A percentile compares a stretch with the other conserved stretches of the same genome.
These are phyloP conservation scores for Acanthurus tractus DNA, from an alignment of 2,797 vertebrate genomes.

Conservation along the genomic window DNA sequence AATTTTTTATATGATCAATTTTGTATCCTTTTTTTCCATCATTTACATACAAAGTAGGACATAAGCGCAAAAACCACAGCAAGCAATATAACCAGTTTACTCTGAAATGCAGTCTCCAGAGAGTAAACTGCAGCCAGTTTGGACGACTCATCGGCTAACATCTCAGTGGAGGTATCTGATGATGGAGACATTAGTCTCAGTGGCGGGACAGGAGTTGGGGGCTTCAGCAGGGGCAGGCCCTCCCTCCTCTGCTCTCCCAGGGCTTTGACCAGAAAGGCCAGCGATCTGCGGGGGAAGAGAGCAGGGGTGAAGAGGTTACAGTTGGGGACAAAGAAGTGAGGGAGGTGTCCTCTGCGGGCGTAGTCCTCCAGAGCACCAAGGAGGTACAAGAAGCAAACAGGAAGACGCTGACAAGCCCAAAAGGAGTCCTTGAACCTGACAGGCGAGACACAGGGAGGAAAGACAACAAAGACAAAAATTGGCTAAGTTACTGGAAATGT, in stretches of 20 bases:
- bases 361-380: slow-evolving; percentile 61
- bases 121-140: fast-evolving
- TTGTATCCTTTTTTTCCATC: not conserved
- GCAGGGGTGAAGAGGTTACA: slow-evolving; percentile 74
- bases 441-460: not conserved
- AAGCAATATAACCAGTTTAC: not conserved
- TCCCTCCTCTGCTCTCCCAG: slow-evolving; percentile 70
- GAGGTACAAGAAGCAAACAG: slow-evolving; percentile 74
- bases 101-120: not conserved
- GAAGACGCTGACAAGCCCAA: slow-evolving; percentile 67
- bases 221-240: slow-evolving; percentile 70
- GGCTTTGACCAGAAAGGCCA: slow-evolving; percentile 61
- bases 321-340: slow-evolving; percentile 73
- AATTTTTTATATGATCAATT: not conserved
- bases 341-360: slow-evolving; percentile 47
- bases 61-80: not conserved
- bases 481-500: not conserved
- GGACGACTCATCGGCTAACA: not conserved
- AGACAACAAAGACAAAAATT: not conserved
- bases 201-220: slow-evolving; percentile 14
- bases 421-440: slow-evolving; percentile 58
- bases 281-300: slow-evolving; percentile 55
- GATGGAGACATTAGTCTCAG: not conserved
- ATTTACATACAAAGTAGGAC: not conserved
- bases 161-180: not conserved